phyloP scores from a whole-genome alignment of 2,797 vertebrate genomes.

The Cyprinella venusta region DNA sequence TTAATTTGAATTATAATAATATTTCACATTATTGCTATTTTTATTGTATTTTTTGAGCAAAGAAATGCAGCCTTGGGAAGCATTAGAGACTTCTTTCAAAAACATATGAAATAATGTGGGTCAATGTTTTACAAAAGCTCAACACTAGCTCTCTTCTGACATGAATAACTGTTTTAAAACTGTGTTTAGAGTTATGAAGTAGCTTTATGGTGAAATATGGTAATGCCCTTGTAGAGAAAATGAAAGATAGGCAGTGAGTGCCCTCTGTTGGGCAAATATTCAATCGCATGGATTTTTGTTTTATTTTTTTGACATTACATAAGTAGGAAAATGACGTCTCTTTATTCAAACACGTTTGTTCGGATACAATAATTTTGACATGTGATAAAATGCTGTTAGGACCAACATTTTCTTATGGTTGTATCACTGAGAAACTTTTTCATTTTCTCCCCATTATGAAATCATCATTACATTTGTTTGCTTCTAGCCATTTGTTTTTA shows the following conservation, averaged over 20 bases:
- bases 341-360: neutral
- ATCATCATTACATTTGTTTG: neutral
- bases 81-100: too few species aligned
- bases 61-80: too few species aligned
- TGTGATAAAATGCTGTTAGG: neutral
- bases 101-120: neutral
- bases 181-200: neutral
- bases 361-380: neutral
- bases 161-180: neutral
- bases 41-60: too few species aligned
- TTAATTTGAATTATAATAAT: too few species aligned
- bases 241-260: neutral
- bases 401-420: neutral
- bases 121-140: neutral
- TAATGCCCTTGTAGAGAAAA: neutral
- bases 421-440: neutral
- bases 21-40: too few species aligned
- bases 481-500: neutral
- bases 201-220: too few species aligned
- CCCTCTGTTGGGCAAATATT: slow-evolving; percentile 22
- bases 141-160: neutral
- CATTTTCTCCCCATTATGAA: neutral
- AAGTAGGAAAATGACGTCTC: neutral
- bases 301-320: neutral
- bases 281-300: neutral